These are phyloP conservation scores for Aegithalos caudatus DNA, from an alignment of 2,113 vertebrate species.

Conservation along the genomic window DNA sequence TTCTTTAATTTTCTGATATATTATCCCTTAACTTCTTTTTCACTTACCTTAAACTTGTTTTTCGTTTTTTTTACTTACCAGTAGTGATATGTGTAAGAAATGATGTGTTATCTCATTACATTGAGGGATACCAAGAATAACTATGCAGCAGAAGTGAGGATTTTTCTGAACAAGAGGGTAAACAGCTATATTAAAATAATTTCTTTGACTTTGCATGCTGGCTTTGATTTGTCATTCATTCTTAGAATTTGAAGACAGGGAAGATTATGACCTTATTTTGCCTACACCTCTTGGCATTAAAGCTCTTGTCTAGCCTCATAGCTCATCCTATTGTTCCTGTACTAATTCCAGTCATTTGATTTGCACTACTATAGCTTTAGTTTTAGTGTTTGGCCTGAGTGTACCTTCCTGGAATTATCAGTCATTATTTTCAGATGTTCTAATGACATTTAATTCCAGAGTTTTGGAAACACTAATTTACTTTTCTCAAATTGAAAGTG, in stretches of 20 bases:
- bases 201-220: neutral
- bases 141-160: neutral
- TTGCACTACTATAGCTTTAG: neutral
- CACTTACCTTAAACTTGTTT: neutral
- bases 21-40: neutral
- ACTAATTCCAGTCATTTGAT: neutral
- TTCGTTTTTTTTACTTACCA: neutral
- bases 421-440: slow-evolving; percentile 5
- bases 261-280: neutral
- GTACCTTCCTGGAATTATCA: neutral
- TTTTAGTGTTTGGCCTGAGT: neutral
- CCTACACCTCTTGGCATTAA: neutral
- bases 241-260: neutral
- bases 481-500: slow-evolving; percentile 11
- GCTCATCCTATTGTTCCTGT: neutral
- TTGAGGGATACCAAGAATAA: neutral
- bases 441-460: slow-evolving; percentile 31
- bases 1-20: neutral
- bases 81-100: neutral
- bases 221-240: neutral
- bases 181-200: neutral
- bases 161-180: neutral
- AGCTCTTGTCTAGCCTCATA: neutral
- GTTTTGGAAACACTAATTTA: slow-evolving; percentile 2
- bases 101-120: neutral